Conservation (phyloP, 2,888 invertebrate genomes). For the Ichneumoninae sp. region DNA sequence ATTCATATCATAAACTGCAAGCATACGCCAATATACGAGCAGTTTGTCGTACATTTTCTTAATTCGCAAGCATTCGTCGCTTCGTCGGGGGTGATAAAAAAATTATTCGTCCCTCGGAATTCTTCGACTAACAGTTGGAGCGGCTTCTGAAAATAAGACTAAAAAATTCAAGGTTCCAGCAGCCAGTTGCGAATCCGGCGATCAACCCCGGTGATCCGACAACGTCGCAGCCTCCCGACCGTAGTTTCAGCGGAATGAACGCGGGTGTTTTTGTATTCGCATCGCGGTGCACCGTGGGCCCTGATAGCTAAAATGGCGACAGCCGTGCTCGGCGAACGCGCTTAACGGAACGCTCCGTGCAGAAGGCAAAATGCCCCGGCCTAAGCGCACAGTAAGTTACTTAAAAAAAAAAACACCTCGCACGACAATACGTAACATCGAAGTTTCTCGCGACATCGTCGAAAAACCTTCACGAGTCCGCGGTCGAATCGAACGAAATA, state of each 20-base stretch:
- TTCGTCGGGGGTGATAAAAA: neutral
- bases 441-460: neutral
- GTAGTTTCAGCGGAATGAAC: conserved; percentile 71
- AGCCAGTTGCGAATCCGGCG: conserved; percentile 41
- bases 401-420: conserved; percentile 28
- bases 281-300: conserved; percentile 77
- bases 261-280: conserved; percentile 80
- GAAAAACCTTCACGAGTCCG: neutral
- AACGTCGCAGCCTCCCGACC: conserved; percentile 68
- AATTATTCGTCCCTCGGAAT: neutral
- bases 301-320: conserved; percentile 80
- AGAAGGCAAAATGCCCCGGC: conserved; percentile 76
- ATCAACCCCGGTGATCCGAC: conserved; percentile 65
- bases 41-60: neutral
- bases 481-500: neutral
- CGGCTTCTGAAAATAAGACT: neutral
- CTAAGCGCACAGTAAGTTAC: conserved; percentile 76
- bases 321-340: conserved; percentile 77
- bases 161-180: conserved; percentile 46
- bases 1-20: neutral
- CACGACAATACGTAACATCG: neutral
- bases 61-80: neutral
- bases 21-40: neutral
- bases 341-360: conserved; percentile 71
- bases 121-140: neutral